Base-by-base conservation (phyloP, 2,888 invertebrate species). In the Aspidiotus rigidus region DNA sequence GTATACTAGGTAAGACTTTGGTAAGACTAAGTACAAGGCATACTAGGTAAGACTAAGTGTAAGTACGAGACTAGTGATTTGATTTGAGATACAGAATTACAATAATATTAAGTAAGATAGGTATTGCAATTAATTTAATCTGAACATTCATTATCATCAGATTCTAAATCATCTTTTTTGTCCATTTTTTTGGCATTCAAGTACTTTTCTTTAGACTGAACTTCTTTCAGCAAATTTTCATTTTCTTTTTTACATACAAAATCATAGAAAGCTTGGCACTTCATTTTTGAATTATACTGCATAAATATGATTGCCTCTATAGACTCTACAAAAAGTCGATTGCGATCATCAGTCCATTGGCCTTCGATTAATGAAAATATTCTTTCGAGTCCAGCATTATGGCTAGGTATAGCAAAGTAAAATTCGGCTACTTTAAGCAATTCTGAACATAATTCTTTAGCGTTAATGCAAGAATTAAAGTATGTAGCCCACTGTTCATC, bases 401-500 rank as follows among this genome's bases (percentile, higher is more conserved):
- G 49, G 2, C 49, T 49, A n/a, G 49, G 49, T 11, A 49, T 49
- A 49, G 49, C 49, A 6, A 49, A 49, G 49, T 49, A 49, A n/a
- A 49, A 49, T 49, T 49, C 49, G 11, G 49, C 49, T 13, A 49
- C n/a, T 49, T 49, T 49, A 49, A 49, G 10, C n/a, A 49, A 49
- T 49, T 49, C 49, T 49, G 49, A 49, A 49, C 49, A 49, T 13
- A 49, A 49, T n/a, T 49, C 49, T 13, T 49, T 49, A 49, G 49
- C 49, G n/a, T 49, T 49, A 3, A 49, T 49, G n/a, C 49, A 49
- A 49, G 3, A 49, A 49, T 49, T 49, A n/a, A 49, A 49, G n/a
- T 49, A 49, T 49, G 49, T 49, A 49, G 49, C 49, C 49, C 49
- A 49, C n/a, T 49, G 49, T 49, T 49, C 49, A 13, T 49, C 49